These are phyloP conservation scores for Paramuricea clavata DNA, from an alignment of 92 coral and sea anemone genomes.

Conservation along the genomic window DNA sequence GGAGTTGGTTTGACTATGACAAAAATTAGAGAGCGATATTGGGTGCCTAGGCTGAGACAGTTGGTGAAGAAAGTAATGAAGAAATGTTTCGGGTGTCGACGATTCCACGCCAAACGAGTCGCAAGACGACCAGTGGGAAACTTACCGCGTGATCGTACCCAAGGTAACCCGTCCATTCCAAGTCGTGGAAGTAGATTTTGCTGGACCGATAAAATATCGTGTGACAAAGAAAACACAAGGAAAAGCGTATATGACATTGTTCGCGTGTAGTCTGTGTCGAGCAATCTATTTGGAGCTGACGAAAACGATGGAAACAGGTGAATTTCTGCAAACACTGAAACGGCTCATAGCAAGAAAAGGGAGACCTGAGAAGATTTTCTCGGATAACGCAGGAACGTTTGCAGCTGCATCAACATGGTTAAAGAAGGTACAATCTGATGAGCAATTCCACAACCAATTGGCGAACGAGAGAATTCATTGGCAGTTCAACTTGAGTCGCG, in stretches of 20 bases:
- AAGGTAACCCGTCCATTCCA: not conserved
- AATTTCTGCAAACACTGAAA: not conserved
- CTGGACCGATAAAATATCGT: not conserved
- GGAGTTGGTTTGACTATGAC: not conserved
- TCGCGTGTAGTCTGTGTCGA: not conserved
- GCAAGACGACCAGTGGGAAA: not conserved
- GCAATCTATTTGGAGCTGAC: not conserved
- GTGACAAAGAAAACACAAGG: slow-evolving; percentile 4
- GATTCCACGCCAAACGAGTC: slow-evolving; percentile 1
- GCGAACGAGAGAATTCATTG: not conserved
- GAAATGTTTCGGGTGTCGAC: not conserved
- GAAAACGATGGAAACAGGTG: not conserved
- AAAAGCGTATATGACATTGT: not conserved
- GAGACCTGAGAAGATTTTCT: not conserved
- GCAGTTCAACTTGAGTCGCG: not conserved
- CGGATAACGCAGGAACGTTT: not conserved
- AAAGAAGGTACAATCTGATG: not conserved
- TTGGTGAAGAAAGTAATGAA: not conserved
- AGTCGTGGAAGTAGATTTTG: not conserved
- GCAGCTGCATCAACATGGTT: not conserved
- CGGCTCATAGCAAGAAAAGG: not conserved
- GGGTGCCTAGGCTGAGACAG: slow-evolving; percentile 1
- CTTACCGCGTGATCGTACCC: not conserved
- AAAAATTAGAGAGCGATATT: not conserved
- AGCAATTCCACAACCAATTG: not conserved